A percentile compares a stretch with the other conserved stretches of the same genome.
These are phyloP conservation scores for Myotis daubentonii DNA, from an alignment of 2,797 vertebrate species.

Conservation along the genomic window DNA sequence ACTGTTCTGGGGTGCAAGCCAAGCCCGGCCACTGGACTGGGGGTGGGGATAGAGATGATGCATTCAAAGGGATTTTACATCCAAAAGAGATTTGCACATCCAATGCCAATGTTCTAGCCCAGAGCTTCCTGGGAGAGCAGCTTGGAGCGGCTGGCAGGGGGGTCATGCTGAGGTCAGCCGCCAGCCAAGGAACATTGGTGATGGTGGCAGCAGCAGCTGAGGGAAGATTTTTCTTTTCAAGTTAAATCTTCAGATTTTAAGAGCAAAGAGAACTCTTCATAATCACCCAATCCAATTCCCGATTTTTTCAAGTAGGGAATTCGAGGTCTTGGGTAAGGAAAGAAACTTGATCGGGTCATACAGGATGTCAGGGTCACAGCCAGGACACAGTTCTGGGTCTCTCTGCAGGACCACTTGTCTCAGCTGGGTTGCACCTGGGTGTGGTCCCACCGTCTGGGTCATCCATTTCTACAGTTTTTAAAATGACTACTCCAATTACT, in stretches of 20 bases:
- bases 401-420: neutral
- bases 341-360: neutral
- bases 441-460: no score
- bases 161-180: constrained; percentile 56
- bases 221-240: constrained; percentile 42
- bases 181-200: neutral
- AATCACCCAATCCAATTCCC: neutral
- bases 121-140: constrained; percentile 40
- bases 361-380: neutral
- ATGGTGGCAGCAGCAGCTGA: neutral
- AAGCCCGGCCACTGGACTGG: neutral
- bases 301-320: neutral
- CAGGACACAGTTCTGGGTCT: neutral
- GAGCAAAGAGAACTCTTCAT: neutral
- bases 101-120: neutral
- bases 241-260: constrained; percentile 36
- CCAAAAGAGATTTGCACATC: constrained; percentile 20
- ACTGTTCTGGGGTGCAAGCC: constrained; percentile 57
- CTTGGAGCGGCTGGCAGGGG: constrained; percentile 21
- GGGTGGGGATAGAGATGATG: neutral
- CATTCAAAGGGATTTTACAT: constrained; percentile 10
- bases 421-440: neutral
- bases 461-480: neutral
- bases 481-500: neutral
- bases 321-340: constrained; percentile 34